Percentiles rank a stretch among this genome's conserved stretches.
Evolutionary conservation across 2,797 vertebrate species (phyloP).

Genomic region (Chaetodon trifasciatus): DNA sequence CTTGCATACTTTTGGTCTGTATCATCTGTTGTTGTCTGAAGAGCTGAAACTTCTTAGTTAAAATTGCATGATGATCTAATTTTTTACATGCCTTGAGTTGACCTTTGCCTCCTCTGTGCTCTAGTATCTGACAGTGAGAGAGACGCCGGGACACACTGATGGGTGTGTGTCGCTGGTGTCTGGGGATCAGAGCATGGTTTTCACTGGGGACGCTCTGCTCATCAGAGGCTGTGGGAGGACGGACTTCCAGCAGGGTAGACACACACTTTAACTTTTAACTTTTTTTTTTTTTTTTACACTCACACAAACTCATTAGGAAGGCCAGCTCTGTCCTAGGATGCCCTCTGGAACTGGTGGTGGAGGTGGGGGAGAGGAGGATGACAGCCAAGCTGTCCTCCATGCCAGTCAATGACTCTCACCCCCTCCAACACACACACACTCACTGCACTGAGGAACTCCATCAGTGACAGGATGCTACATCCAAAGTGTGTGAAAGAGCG

Average conservation of each 20-base stretch:
- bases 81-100: neutral
- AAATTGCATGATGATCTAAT: neutral
- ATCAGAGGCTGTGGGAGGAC: constrained; percentile 94
- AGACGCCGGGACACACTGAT: constrained; percentile 93
- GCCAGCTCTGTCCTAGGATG: too few species aligned
- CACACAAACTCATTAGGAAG: too few species aligned
- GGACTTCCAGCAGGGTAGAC: constrained; percentile 92
- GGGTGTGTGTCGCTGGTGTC: constrained; percentile 90
- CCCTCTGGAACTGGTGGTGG: too few species aligned
- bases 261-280: neutral
- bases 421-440: too few species aligned
- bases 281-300: too few species aligned
- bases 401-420: too few species aligned
- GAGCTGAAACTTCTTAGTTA: neutral
- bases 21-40: neutral
- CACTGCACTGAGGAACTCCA: too few species aligned
- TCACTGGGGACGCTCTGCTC: constrained; percentile 92
- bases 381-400: too few species aligned
- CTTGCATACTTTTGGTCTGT: neutral
- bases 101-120: neutral
- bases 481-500: too few species aligned
- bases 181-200: constrained; percentile 88
- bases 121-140: constrained; percentile 84
- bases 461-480: too few species aligned
- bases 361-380: too few species aligned